Conservation (phyloP, 2,113 vertebrate genomes). For the Cricetomys ansorgei region DNA sequence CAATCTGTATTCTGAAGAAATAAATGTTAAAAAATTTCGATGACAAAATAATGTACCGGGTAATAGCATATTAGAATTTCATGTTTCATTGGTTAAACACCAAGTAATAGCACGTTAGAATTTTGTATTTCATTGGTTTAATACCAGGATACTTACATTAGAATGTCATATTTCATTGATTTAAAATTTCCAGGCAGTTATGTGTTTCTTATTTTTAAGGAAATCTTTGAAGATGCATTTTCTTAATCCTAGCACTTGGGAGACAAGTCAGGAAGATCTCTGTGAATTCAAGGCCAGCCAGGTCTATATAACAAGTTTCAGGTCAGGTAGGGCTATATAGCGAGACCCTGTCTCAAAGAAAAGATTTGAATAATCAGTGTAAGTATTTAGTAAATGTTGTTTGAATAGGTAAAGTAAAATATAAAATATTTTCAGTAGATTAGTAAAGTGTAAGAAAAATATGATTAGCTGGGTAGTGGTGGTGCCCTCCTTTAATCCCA, state of each 20-base stretch:
- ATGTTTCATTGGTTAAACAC: constrained; percentile 28
- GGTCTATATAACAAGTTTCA: not conserved
- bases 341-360: not conserved
- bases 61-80: constrained; percentile 16
- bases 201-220: constrained; percentile 11
- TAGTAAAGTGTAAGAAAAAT: not conserved
- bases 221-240: not conserved
- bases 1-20: constrained; percentile 40
- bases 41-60: constrained; percentile 2
- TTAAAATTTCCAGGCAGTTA: constrained; percentile 13
- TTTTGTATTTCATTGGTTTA: constrained; percentile 29
- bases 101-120: not conserved
- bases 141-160: not conserved
- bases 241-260: not conserved
- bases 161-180: constrained; percentile 35
- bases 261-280: not conserved
- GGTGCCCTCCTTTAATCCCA: too few relatives aligned
- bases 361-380: not conserved
- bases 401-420: not conserved
- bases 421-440: not conserved
- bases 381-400: not conserved
- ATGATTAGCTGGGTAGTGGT: too few relatives aligned
- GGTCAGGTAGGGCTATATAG: not conserved
- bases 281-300: not conserved
- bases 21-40: constrained; percentile 30